Percentiles rank a stretch among this genome's conserved stretches.
Conservation (phyloP, 2,113 vertebrate genomes). For the Ophthalmolycus amberensis region DNA sequence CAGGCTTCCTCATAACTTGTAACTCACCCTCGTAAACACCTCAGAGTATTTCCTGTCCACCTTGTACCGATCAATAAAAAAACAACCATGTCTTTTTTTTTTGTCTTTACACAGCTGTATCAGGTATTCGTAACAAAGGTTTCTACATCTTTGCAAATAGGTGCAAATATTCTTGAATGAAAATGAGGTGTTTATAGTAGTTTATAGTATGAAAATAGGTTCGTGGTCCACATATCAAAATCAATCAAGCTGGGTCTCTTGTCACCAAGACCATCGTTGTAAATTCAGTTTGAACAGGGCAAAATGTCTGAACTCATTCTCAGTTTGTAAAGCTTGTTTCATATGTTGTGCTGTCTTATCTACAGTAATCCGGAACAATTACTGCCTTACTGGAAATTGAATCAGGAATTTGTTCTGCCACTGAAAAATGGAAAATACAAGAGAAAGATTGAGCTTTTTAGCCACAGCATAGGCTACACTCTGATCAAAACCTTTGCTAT, state of each 20-base stretch:
- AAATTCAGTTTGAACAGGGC: slow-evolving; percentile 41
- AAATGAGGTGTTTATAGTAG: neutral
- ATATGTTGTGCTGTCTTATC: slow-evolving; percentile 40
- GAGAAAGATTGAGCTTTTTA: slow-evolving; percentile 47
- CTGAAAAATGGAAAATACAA: slow-evolving; percentile 39
- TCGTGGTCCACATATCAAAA: slow-evolving; percentile 6
- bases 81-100: slow-evolving; percentile 30
- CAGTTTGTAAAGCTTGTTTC: neutral
- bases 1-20: slow-evolving; percentile 72
- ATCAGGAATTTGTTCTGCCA: slow-evolving; percentile 45
- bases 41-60: slow-evolving; percentile 82
- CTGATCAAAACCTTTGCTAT: slow-evolving; percentile 24
- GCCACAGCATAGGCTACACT: slow-evolving; percentile 38
- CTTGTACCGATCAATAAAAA: slow-evolving; percentile 78
- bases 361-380: slow-evolving; percentile 47
- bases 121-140: neutral
- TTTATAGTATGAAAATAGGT: neutral
- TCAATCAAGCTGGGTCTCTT: slow-evolving; percentile 12
- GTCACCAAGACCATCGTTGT: slow-evolving; percentile 33
- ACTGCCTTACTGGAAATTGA: slow-evolving; percentile 57
- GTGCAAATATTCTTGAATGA: neutral
- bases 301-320: slow-evolving; percentile 30
- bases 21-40: slow-evolving; percentile 82
- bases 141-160: slow-evolving; percentile 12
- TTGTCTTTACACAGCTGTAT: slow-evolving; percentile 27